Base-by-base conservation (phyloP, 2,113 vertebrate species). In the Polypterus senegalus region DNA sequence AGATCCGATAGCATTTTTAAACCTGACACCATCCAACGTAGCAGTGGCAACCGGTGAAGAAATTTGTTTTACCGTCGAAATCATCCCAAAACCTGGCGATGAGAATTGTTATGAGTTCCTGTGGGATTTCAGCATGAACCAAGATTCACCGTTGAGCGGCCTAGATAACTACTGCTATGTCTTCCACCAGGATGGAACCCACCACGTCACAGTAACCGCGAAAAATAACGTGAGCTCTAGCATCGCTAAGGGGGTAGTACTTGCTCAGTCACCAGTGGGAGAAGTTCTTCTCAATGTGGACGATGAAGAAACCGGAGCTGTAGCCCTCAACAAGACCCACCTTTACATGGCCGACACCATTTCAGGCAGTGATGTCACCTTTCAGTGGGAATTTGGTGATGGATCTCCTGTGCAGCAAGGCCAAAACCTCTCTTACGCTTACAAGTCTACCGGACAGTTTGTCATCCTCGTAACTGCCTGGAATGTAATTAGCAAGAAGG, bases 311-410 rank as follows among this genome's bases (percentile, higher is more conserved):
- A 70, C 43, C 9, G 69, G 69, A 6, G 62, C 65, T 2, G 44
- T 88, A 60, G 69, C 53, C 0, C n/a, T 76, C 53, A 78, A 82
- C 53, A 67, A 71, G 5, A 46, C 60, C 4, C 67, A 65, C 1
- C 55, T 52, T 5, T 87, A 89, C 69, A 81, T 73, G 75, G 76
- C 79, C 4, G 53, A 55, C 1, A 55, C 61, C 55, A 70, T 48
- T 54, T 44, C 54, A n/a, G 81, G 77, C 8, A 82, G 73, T 58
- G 70, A 71, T 54, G 75, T 75, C 49, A 73, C 76, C 4, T 68
- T 83, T 61, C 11, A 69, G 5, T 90, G 88, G 88, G 74, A 87
- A 60, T 89, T 87, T 74, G 84, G 86, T 55, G 85, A 89, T 49
- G 76, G 73, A 3, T 79, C 80, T 5, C 51, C 59, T 3, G 11